Evolutionary conservation across 2,113 vertebrate genomes (phyloP).

Genomic region (Rhabdomys dilectus): DNA sequence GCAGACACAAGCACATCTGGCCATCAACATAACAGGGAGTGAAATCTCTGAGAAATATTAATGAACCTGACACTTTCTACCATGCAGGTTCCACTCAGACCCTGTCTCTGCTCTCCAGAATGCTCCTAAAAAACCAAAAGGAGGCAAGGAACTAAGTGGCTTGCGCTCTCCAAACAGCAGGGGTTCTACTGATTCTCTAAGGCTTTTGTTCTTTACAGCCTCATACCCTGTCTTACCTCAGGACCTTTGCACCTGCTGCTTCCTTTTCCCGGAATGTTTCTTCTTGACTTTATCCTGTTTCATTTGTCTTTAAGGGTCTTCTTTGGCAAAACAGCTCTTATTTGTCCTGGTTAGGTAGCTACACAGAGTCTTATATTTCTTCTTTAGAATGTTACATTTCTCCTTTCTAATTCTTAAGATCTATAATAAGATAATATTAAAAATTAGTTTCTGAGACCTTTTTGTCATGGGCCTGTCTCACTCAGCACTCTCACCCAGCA

Average conservation of each 20-base stretch:
- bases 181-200: not conserved
- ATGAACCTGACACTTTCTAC: not conserved
- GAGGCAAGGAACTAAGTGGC: not conserved
- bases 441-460: not conserved
- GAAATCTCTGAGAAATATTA: not conserved
- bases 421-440: not conserved
- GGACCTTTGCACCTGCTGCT: not conserved
- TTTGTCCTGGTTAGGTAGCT: not conserved
- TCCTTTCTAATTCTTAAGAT: constrained; percentile 27
- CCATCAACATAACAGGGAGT: not conserved
- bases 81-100: not conserved
- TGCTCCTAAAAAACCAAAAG: not conserved
- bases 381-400: not conserved
- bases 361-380: not conserved
- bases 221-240: not conserved
- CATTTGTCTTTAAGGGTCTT: not conserved
- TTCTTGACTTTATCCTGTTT: not conserved
- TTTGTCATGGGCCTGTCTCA: not conserved
- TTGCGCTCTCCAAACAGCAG: not conserved
- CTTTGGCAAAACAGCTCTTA: not conserved
- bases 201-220: not conserved
- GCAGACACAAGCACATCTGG: not conserved
- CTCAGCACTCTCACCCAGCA: not conserved
- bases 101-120: not conserved
- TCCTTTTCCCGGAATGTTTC: not conserved